Conservation (phyloP, 2,113 vertebrate species). For the Mus musculus region DNA sequence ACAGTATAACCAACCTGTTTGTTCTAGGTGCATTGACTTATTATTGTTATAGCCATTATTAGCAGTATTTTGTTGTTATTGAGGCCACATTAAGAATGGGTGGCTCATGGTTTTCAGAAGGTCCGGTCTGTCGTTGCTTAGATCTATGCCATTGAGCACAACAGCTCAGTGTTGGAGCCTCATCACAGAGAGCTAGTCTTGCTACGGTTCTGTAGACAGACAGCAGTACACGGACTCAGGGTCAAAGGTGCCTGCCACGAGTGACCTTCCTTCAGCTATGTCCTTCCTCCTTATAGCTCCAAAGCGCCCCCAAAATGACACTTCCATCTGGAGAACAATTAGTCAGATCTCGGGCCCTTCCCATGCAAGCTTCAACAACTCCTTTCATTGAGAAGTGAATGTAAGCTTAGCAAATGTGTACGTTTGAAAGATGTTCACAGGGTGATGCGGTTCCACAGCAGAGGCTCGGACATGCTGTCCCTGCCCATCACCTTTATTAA, state of each 20-base stretch:
- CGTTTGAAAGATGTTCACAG: neutral
- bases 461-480: neutral
- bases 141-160: neutral
- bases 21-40: neutral
- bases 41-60: neutral
- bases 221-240: neutral
- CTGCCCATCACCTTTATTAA: neutral
- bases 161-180: neutral
- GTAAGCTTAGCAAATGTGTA: neutral
- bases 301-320: neutral
- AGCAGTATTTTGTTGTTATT: neutral
- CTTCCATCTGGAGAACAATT: neutral
- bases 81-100: neutral
- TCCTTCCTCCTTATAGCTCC: neutral
- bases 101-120: neutral
- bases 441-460: neutral
- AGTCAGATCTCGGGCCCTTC: neutral
- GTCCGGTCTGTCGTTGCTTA: neutral
- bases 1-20: neutral
- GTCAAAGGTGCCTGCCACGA: neutral
- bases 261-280: neutral
- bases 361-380: neutral
- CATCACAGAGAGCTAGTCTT: neutral
- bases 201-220: neutral
- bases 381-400: neutral